Conservation (phyloP, 1,140 invertebrate species). For the Hydropsyche tenuis region DNA sequence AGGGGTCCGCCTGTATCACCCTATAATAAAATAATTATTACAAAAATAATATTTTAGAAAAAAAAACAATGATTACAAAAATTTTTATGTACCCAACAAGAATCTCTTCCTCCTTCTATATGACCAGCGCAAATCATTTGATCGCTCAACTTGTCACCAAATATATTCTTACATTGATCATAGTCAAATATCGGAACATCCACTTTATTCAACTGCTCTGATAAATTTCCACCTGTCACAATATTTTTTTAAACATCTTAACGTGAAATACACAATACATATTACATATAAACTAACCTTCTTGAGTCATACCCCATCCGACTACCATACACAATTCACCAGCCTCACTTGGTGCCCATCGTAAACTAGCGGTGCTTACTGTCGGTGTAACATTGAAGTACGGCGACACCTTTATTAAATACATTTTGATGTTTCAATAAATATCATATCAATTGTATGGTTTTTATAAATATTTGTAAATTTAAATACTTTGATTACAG, state of each 20-base stretch:
- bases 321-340: constrained; percentile 18
- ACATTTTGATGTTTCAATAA: background rate
- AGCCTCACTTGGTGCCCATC: background rate
- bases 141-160: background rate
- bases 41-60: constrained; percentile 17
- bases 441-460: background rate
- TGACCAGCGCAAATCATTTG: constrained; percentile 50
- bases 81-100: constrained; percentile 65
- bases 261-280: background rate
- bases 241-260: background rate
- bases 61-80: constrained; percentile 1
- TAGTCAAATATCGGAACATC: constrained; percentile 32
- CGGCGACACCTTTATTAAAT: background rate
- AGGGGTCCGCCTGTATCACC: constrained; percentile 70
- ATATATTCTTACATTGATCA: constrained; percentile 16
- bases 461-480: background rate
- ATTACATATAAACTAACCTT: background rate
- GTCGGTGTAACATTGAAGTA: background rate
- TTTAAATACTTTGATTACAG: constrained; percentile 13
- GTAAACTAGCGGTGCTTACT: background rate
- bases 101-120: constrained; percentile 65
- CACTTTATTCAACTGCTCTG: constrained; percentile 29
- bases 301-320: constrained; percentile 15
- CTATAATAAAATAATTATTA: constrained; percentile 50
- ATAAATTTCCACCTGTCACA: background rate